A percentile compares a stretch with the other conserved stretches of the same genome.
These are phyloP conservation scores for Thumatha senex DNA, from an alignment of 2,888 invertebrate species.

Conservation along the genomic window DNA sequence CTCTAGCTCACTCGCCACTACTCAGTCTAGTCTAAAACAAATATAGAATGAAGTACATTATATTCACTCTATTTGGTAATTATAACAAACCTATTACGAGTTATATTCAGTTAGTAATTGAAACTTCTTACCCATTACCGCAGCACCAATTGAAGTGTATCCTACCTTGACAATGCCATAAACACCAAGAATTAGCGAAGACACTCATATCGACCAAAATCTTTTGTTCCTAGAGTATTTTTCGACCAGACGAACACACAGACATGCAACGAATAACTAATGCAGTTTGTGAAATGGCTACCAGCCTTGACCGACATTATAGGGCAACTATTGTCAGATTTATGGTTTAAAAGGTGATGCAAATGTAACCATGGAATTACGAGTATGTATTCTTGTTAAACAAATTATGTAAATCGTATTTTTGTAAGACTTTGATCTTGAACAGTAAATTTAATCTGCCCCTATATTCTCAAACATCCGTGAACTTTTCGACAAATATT, in stretches of 20 bases:
- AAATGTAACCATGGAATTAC: conserved; percentile 16
- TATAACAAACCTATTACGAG: too few relatives aligned
- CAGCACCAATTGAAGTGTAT: too few relatives aligned
- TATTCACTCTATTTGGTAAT: too few relatives aligned
- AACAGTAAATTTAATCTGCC: neutral
- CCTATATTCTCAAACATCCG: too few relatives aligned
- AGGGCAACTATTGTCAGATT: conserved; percentile 36
- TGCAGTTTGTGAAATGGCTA: conserved; percentile 66
- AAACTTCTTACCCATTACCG: too few relatives aligned
- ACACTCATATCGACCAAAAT: conserved; percentile 18
- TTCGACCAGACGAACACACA: conserved; percentile 40
- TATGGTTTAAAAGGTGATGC: conserved; percentile 28
- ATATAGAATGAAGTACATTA: too few relatives aligned
- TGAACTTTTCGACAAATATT: too few relatives aligned
- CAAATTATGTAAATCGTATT: neutral
- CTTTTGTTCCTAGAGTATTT: conserved; percentile 54
- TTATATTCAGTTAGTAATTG: too few relatives aligned
- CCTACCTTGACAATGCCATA: too few relatives aligned
- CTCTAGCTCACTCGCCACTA: too few relatives aligned
- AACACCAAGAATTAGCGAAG: too few relatives aligned
- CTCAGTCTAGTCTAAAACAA: too few relatives aligned
- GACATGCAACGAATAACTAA: conserved; percentile 64
- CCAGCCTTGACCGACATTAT: conserved; percentile 70
- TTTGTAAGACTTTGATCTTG: neutral
- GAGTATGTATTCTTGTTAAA: conserved; percentile 1